Percentiles rank a stretch among this genome's conserved stretches.
These are phyloP conservation scores for Sminthurinus aureus DNA, from an alignment of 2,888 invertebrate species.

Conservation along the genomic window DNA sequence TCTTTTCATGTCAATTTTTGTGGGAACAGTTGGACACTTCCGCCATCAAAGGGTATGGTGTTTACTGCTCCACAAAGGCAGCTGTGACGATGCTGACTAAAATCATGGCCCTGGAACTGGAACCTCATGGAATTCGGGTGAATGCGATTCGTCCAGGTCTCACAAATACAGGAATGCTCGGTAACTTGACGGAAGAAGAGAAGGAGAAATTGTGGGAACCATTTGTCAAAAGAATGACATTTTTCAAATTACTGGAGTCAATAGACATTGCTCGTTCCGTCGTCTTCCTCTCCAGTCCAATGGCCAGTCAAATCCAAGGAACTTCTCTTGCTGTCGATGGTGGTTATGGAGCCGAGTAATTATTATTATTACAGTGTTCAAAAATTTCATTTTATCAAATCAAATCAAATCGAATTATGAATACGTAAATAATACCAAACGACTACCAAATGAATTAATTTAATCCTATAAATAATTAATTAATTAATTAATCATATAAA, in stretches of 20 bases:
- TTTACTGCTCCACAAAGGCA: slow-evolving; percentile 4
- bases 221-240: neutral
- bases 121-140: slow-evolving; percentile 8
- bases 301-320: slow-evolving; percentile 2
- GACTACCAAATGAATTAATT: too few species aligned
- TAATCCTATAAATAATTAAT: too few species aligned
- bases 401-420: too few species aligned
- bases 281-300: neutral
- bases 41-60: neutral
- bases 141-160: slow-evolving; percentile 9
- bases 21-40: too few species aligned
- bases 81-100: slow-evolving; percentile 22
- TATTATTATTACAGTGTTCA: too few species aligned
- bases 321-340: slow-evolving; percentile 14
- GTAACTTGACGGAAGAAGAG: neutral
- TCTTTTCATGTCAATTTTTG: too few species aligned
- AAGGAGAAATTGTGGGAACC: neutral
- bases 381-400: too few species aligned
- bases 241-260: neutral
- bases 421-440: too few species aligned
- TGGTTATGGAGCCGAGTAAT: too few species aligned
- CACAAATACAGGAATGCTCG: neutral
- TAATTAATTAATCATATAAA: too few species aligned
- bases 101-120: slow-evolving; percentile 12
- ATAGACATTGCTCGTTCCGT: neutral